A percentile compares a stretch with the other conserved stretches of the same genome.
phyloP scores from a whole-genome alignment of 1,140 invertebrate genomes.

The Drosophila kanapiae region DNA sequence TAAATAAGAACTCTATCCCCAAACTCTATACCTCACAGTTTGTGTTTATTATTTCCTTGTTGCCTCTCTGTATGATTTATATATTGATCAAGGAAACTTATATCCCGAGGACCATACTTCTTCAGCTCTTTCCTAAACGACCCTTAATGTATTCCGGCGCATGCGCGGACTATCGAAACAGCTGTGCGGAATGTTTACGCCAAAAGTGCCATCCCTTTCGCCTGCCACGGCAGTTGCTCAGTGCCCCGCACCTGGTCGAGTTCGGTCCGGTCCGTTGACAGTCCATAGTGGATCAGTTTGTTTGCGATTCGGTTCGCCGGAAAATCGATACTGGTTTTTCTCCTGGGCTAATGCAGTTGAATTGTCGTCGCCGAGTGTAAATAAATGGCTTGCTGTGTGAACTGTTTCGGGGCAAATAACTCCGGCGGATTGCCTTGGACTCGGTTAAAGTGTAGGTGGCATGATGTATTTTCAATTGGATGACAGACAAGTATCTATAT shows the following conservation, averaged over 20 bases:
- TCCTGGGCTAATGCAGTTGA: conserved; percentile 1
- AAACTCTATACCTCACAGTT: conserved; percentile 25
- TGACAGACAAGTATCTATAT: conserved; percentile 46
- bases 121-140: not conserved
- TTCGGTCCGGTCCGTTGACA: conserved; percentile 1
- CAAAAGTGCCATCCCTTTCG: not conserved
- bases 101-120: not conserved
- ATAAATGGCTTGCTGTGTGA: conserved; percentile 28
- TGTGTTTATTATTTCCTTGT: conserved; percentile 14
- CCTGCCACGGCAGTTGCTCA: conserved; percentile 20
- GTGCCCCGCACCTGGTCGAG: not conserved
- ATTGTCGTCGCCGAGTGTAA: conserved; percentile 21
- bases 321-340: conserved; percentile 66
- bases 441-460: conserved; percentile 34
- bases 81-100: conserved; percentile 12
- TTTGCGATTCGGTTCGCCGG: conserved; percentile 12
- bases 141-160: not conserved
- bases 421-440: not conserved
- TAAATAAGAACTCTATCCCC: too few species aligned
- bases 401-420: conserved; percentile 6
- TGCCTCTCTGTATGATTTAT: too few species aligned
- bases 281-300: not conserved
- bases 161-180: conserved; percentile 51
- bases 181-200: conserved; percentile 38
- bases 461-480: conserved; percentile 38